phyloP scores from a whole-genome alignment of 2,888 invertebrate genomes.

The Eupsilia transversa region DNA sequence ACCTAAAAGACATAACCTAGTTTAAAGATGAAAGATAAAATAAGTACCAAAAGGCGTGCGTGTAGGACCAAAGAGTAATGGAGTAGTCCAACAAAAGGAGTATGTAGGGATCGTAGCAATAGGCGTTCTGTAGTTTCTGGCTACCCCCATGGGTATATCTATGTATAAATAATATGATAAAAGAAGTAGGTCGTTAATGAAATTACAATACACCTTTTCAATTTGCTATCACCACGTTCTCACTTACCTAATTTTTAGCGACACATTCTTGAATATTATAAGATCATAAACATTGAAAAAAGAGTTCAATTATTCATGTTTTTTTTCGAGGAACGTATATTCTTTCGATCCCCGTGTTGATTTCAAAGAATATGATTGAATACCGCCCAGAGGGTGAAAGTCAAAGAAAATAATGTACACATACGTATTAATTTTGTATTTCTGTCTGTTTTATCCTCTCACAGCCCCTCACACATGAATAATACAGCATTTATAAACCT shows the following conservation, averaged over 20 bases:
- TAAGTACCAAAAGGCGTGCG: background rate
- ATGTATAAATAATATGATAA: background rate
- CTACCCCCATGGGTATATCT: background rate
- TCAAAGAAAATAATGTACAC: slow-evolving; percentile 18
- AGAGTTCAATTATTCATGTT: background rate
- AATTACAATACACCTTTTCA: background rate
- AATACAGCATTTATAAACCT: too few relatives aligned
- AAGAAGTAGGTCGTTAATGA: background rate
- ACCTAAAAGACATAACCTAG: background rate
- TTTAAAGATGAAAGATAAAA: background rate
- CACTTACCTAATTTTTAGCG: background rate
- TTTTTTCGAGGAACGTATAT: slow-evolving; percentile 3
- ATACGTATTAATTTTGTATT: slow-evolving; percentile 17
- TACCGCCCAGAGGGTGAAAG: slow-evolving; percentile 9
- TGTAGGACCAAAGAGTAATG: too few relatives aligned
- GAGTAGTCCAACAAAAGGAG: too few relatives aligned
- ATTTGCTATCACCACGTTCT: background rate
- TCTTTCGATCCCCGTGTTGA: slow-evolving; percentile 16
- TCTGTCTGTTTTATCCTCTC: background rate
- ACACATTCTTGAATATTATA: background rate
- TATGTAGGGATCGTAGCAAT: background rate
- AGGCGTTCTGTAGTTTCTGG: background rate
- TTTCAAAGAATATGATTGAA: slow-evolving; percentile 39
- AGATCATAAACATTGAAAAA: background rate
- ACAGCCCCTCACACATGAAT: background rate